These are phyloP conservation scores for Pristionchus japonicus DNA, from an alignment of 2,888 invertebrate species.

Conservation along the genomic window DNA sequence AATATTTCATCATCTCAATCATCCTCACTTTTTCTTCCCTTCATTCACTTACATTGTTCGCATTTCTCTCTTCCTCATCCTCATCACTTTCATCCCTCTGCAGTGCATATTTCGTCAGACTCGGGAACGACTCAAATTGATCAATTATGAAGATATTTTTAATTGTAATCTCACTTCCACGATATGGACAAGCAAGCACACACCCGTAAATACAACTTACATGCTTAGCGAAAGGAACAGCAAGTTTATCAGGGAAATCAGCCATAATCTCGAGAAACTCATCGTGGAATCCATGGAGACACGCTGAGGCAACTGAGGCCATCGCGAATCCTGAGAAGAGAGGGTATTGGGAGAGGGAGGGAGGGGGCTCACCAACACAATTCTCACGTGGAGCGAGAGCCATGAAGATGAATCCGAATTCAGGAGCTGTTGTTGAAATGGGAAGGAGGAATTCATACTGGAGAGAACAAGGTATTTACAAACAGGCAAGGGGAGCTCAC, in stretches of 20 bases:
- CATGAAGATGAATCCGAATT: conserved; percentile 58
- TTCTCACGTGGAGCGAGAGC: conserved; percentile 53
- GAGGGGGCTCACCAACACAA: conserved; percentile 8
- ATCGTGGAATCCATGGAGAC: not conserved
- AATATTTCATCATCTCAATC: not conserved
- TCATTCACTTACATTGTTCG: not conserved
- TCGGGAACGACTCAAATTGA: conserved; percentile 19
- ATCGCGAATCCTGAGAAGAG: conserved; percentile 39
- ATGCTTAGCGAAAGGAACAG: not conserved
- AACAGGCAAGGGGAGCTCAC: not conserved
- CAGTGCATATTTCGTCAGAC: conserved; percentile 10
- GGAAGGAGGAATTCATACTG: conserved; percentile 55
- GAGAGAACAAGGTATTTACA: too few species aligned
- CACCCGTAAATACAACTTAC: not conserved
- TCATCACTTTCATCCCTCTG: conserved; percentile 6
- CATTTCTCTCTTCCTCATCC: not conserved
- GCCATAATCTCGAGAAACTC: conserved; percentile 29
- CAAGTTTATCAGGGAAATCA: conserved; percentile 35
- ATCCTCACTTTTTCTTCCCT: not conserved
- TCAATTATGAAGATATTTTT: not conserved
- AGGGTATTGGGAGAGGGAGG: too few species aligned
- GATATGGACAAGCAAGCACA: not conserved
- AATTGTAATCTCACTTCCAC: not conserved
- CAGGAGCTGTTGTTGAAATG: conserved; percentile 51
- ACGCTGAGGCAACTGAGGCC: not conserved